These are phyloP conservation scores for Ormyrus thymus DNA, from an alignment of 2,888 invertebrate species.

Conservation along the genomic window DNA sequence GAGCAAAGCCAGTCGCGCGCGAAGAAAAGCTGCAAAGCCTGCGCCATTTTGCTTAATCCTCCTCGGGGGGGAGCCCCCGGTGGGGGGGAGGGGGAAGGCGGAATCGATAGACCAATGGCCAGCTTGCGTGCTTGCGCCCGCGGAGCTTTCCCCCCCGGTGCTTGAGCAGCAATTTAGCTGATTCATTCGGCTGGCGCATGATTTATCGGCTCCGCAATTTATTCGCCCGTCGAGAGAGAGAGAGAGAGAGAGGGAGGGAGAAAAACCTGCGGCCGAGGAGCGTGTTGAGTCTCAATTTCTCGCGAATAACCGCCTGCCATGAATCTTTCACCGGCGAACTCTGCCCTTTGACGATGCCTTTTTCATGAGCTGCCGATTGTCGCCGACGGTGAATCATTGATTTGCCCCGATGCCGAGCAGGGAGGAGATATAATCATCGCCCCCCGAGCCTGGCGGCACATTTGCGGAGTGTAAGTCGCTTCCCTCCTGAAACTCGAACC, in stretches of 20 bases:
- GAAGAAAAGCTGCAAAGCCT: constrained; percentile 54
- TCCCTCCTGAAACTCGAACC: no score
- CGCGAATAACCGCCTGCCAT: not conserved
- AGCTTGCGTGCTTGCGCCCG: constrained; percentile 56
- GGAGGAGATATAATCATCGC: no score
- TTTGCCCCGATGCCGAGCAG: no score
- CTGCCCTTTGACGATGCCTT: not conserved
- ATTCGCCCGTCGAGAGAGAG: constrained; percentile 14
- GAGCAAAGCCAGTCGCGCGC: constrained; percentile 34
- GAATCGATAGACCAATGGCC: constrained; percentile 72
- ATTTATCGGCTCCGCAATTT: constrained; percentile 59
- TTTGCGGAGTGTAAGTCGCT: no score
- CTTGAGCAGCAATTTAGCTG: constrained; percentile 72
- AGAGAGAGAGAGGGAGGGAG: not conserved
- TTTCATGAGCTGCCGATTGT: no score
- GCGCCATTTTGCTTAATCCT: constrained; percentile 63
- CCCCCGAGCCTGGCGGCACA: no score
- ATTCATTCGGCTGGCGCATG: constrained; percentile 71
- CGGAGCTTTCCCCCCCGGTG: constrained; percentile 14
- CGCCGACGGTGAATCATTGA: no score
- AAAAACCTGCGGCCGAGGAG: constrained; percentile 15
- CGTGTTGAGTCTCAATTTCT: constrained; percentile 19
- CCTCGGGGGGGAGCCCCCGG: not conserved
- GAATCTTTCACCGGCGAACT: constrained; percentile 5
- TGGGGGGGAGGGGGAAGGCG: not conserved